Evolutionary conservation across 2,888 invertebrate genomes (phyloP), one percentile per base, ranked within the genome.

Genomic region (Dendrolimus houi): DNA sequence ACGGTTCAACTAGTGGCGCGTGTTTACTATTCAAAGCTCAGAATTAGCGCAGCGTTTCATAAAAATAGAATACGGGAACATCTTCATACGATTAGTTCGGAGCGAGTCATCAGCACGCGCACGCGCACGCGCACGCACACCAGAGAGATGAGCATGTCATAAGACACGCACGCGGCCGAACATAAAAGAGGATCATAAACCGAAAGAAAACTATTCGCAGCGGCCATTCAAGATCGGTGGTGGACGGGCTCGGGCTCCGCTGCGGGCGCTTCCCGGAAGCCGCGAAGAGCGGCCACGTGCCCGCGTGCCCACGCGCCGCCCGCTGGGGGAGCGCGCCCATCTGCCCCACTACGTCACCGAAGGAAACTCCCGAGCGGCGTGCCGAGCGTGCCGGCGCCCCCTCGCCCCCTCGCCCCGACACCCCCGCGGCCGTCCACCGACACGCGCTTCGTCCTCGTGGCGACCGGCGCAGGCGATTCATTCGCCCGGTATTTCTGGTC

Each of bases 311-410:
- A 47, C 47, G 56, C 58, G 60, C 64, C 47, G 9, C 47, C 47
- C 12, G 9, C 47, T 10, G 9, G 9, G 9, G 47, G 47, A 1
- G 12, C 47, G 47, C 47, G 12, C 9, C 29, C 12, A 47, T 47
- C 47, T 2, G 47, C 9, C 12, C 9, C 9, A 9, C 29, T 47
- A 47, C 47, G 47, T 47, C 47, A 47, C 9, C 9, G 12, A 2
- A 47, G 12, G 47, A 47, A 12, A 47, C 9, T 59, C 55, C 67
- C 66, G 69, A 71, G 67, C 60, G 58, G 52, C 60, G 54, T 55
- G 59, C 47, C 58, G 56, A 17, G 54, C 56, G 55, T 41, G 56
- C 41, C 58, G 55, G n/a, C 60, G 55, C 59, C 56, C 56, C 54
- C n/a, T n/a, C n/a, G n/a, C n/a, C 17, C 53, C 12, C 17, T 12